These are phyloP conservation scores for Gopherus evgoodei DNA, from an alignment of 2,113 vertebrate species.

Conservation along the genomic window DNA sequence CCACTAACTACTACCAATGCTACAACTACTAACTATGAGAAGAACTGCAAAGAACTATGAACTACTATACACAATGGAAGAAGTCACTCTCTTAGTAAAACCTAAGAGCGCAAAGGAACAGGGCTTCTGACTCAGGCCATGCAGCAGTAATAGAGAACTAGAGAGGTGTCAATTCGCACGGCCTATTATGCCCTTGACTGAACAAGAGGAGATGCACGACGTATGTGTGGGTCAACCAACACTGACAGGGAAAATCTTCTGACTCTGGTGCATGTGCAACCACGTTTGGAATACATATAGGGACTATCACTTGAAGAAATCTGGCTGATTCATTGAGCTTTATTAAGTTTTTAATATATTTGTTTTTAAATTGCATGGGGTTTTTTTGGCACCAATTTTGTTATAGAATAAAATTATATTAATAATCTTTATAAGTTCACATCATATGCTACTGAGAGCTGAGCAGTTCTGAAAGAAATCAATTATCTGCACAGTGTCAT, in stretches of 20 bases:
- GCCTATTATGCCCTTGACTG: neutral
- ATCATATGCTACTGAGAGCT: no score
- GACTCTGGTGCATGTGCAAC: neutral
- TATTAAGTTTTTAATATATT: neutral
- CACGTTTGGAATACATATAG: neutral
- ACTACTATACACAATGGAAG: neutral
- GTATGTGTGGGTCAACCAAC: no score
- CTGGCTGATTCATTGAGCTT: neutral
- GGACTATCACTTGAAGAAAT: neutral
- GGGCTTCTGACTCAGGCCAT: neutral
- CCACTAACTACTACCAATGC: no score
- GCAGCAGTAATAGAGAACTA: neutral
- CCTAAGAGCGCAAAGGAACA: neutral
- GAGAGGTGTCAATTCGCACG: neutral
- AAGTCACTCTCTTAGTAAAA: neutral
- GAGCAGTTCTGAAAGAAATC: neutral
- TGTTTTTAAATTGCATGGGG: neutral
- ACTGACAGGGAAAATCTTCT: neutral
- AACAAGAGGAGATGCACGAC: no score
- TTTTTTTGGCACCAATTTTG: no score
- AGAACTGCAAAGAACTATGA: neutral
- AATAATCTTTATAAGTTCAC: neutral
- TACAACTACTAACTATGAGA: neutral
- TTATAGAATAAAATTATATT: neutral
- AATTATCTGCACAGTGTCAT: neutral